These are phyloP conservation scores for Bursaphelenchus okinawaensis DNA, from an alignment of 2,888 invertebrate species.

Conservation along the genomic window DNA sequence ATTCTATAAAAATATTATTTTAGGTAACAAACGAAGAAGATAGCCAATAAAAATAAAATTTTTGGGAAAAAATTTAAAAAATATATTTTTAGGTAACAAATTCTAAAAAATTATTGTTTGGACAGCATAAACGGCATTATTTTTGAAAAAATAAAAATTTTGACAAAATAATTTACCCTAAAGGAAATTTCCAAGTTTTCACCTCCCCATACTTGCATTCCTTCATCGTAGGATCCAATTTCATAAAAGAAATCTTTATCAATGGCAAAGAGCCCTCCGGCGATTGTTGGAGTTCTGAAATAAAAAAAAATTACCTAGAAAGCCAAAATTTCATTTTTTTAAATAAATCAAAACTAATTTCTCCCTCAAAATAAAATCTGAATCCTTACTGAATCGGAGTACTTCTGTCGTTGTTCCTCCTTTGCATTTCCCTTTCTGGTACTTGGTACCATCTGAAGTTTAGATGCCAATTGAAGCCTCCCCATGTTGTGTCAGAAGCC, in stretches of 20 bases:
- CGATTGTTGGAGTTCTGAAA: slow-evolving; percentile 85
- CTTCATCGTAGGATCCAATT: slow-evolving; percentile 92
- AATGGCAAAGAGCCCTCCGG: slow-evolving; percentile 84
- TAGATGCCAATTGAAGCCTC: slow-evolving; percentile 94
- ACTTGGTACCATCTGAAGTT: slow-evolving; percentile 93
- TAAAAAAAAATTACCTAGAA: neutral
- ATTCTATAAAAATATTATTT: no score
- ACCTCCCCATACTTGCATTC: slow-evolving; percentile 99
- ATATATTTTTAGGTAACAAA: neutral
- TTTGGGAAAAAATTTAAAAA: neutral
- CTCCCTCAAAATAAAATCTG: neutral
- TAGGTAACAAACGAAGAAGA: neutral
- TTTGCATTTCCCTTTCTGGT: slow-evolving; percentile 88
- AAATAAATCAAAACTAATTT: neutral
- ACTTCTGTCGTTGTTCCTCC: slow-evolving; percentile 85
- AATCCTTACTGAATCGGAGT: slow-evolving; percentile 69
- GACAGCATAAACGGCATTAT: no score
- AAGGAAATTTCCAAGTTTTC: slow-evolving; percentile 88
- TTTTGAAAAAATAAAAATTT: neutral
- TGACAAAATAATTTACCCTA: slow-evolving; percentile 67
- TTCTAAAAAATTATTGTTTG: neutral
- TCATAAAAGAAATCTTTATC: slow-evolving; percentile 95
- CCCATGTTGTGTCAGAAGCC: slow-evolving; percentile 98
- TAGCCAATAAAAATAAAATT: neutral
- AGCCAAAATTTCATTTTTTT: neutral